Evolutionary conservation across 2,888 invertebrate species (phyloP), one percentile per base, ranked within the genome.

Genomic region (Eupelmus urozonus): DNA sequence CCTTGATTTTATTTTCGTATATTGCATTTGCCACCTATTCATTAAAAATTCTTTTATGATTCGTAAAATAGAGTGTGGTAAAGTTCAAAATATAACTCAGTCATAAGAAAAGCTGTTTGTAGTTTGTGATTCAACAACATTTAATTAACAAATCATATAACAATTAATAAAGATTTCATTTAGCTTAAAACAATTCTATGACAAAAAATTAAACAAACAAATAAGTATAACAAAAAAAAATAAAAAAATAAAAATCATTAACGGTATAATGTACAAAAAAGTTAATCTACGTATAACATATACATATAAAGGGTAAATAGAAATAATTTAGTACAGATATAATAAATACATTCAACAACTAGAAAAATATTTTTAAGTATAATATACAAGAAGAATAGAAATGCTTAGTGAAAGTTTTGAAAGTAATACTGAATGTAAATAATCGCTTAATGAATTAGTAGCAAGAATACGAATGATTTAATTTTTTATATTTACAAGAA

Each of bases 11-110:
- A 73, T 87, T 88, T 81, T 90, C 85, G 80, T 91, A 89, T 78
- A 88, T 86, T 81, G 91, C 88, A 85, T 91, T 91, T 80, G 89
- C 85, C 65, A 90, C 90, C 92, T 92, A 83, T 66, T 81, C 81
- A 82, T 83, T 76, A 76, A 80, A 70, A 60, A 59, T 53, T 60
- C 16, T 25, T 51, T 76, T 60, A 45, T 16, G 16, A 45, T 45
- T 13, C 34, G 9, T 34, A 34, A 25, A 63, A 53, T 13, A 13
- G 40, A 62, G 53, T 42, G 45, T 9, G 9, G 62, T 13, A 16
- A 45, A 45, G 34, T 34, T 34, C 2, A 45, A 45, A 16, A 45
- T 13, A 16, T 2, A 45, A 45, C 62, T 18, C 75, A 72, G 51
- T 69, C 23, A 53, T 23, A 66, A 59, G 20, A 66, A 4, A 53